Conservation (phyloP, 2,888 invertebrate species). For the Patella ulyssiponensis region DNA sequence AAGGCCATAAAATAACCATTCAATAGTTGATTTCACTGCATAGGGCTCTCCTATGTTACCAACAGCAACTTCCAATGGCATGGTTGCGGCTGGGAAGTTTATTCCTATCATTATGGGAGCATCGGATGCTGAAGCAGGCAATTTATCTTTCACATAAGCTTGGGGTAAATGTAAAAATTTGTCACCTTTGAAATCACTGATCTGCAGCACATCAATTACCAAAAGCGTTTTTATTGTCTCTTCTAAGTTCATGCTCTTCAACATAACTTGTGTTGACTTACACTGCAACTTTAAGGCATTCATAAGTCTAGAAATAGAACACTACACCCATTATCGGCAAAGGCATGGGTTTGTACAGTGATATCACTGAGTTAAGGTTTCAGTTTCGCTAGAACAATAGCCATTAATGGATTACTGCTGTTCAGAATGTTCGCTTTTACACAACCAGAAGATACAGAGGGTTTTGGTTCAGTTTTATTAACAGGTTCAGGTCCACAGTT, state of each 20-base stretch:
- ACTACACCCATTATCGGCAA: not conserved
- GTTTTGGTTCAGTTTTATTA: no score
- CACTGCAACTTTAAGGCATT: not conserved
- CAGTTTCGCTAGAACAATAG: not conserved
- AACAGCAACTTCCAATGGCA: constrained; percentile 5
- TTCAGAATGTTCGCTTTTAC: no score
- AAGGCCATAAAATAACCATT: constrained; percentile 33
- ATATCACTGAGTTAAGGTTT: not conserved
- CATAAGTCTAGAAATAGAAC: not conserved
- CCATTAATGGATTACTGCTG: not conserved
- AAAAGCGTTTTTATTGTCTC: not conserved
- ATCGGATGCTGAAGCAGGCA: not conserved
- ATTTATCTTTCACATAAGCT: not conserved
- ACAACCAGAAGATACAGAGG: no score
- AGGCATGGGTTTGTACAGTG: not conserved
- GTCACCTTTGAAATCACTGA: not conserved
- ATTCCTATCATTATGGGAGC: constrained; percentile 6
- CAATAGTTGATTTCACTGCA: constrained; percentile 25
- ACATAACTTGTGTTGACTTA: not conserved
- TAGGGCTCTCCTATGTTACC: constrained; percentile 23
- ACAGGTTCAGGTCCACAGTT: no score
- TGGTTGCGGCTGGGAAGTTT: constrained; percentile 9
- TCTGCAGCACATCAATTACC: not conserved
- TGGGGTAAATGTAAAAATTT: not conserved
- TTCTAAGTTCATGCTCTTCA: not conserved